phyloP scores from a whole-genome alignment of 2,113 vertebrate genomes.

The Podocnemis expansa region DNA sequence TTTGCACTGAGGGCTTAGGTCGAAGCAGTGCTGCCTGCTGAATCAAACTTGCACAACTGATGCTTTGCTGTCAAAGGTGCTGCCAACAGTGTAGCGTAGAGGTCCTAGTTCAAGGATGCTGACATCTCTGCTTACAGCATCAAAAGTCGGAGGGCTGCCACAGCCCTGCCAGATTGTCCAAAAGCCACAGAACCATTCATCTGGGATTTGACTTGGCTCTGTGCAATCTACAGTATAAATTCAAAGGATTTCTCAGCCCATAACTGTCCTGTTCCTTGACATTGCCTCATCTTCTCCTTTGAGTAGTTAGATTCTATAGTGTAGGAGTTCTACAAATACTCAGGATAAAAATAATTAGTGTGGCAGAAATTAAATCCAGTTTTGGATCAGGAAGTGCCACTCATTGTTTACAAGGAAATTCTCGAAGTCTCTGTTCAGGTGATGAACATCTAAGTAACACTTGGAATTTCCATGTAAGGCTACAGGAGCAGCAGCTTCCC shows the following conservation, averaged over 20 bases:
- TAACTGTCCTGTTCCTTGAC: not conserved
- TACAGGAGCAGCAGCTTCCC: not conserved
- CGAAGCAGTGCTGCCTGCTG: no score
- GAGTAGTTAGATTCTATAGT: not conserved
- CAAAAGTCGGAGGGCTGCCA: not conserved
- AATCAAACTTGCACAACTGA: no score
- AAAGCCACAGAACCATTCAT: not conserved
- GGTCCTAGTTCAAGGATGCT: not conserved
- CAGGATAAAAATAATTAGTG: not conserved
- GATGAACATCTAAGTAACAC: slow-evolving; percentile 11
- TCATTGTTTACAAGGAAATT: not conserved
- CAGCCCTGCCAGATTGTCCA: not conserved
- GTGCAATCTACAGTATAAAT: not conserved
- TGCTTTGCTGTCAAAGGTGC: no score
- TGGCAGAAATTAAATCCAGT: not conserved
- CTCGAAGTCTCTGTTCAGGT: slow-evolving; percentile 22
- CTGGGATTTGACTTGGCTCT: no score
- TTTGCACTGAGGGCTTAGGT: no score
- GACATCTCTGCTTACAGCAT: not conserved
- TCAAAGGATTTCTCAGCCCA: not conserved
- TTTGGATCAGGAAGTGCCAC: not conserved
- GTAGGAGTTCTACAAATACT: not conserved
- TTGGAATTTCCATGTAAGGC: not conserved
- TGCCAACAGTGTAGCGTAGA: no score
- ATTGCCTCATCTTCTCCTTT: not conserved